Conservation (phyloP, 1,140 invertebrate species). For the Heliconius congener region DNA sequence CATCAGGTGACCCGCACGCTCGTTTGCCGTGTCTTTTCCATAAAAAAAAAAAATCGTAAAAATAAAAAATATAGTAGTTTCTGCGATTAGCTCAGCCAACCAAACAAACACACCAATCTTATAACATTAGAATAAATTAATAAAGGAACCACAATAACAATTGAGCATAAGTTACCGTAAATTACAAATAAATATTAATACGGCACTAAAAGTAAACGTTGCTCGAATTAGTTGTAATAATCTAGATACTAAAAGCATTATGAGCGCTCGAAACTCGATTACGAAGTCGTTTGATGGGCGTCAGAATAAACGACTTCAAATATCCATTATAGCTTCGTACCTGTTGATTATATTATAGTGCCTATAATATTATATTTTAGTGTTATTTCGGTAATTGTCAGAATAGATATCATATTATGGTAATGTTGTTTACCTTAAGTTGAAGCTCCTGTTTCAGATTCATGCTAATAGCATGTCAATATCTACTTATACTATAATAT, state of each 20-base stretch:
- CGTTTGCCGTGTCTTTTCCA: too few relatives aligned
- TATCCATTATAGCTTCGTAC: slow-evolving; percentile 18
- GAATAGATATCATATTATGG: background rate
- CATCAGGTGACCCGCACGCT: too few relatives aligned
- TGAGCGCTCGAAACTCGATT: slow-evolving; percentile 30
- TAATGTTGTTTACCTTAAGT: background rate
- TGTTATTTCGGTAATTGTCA: background rate
- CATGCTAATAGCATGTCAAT: too few relatives aligned
- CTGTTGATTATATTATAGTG: slow-evolving; percentile 19
- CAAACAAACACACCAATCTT: background rate
- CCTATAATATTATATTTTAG: background rate
- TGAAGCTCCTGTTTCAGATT: too few relatives aligned
- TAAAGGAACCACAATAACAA: background rate
- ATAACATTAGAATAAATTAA: background rate
- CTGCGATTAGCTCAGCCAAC: too few relatives aligned
- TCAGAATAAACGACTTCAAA: slow-evolving; percentile 4
- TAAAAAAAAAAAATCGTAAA: too few relatives aligned
- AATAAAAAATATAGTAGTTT: too few relatives aligned
- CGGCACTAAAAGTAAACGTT: slow-evolving; percentile 34
- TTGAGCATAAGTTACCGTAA: background rate
- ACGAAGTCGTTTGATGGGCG: slow-evolving; percentile 16
- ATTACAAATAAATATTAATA: slow-evolving; percentile 36
- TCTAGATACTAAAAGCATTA: slow-evolving; percentile 13
- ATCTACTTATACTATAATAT: too few relatives aligned
- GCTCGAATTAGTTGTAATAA: slow-evolving; percentile 37